Base-by-base conservation (phyloP, 2,888 invertebrate genomes). In the Phania funesta region DNA sequence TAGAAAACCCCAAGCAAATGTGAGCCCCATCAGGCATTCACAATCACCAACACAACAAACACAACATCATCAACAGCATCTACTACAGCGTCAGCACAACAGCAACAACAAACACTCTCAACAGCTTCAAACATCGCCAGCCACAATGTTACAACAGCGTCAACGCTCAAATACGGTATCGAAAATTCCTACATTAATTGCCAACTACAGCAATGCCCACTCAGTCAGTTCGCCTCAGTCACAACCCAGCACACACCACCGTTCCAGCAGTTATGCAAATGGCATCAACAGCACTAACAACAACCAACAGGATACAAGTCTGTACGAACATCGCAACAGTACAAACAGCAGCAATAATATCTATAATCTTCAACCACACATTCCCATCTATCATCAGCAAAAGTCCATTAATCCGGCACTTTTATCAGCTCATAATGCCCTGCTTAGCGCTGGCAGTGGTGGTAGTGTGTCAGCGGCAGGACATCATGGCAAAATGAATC, bases 351-450 rank as follows among this genome's bases (percentile, higher is more conserved):
- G 65, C 84, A 86, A 62, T 87, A 87, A 84, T 41, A 79, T 71
- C 7, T 77, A 83, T 68, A 85, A 85, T 84, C 86, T 84, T 71
- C 90, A 90, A 83, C 90, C 90, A 78, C 93, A 85, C 92, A 93
- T 90, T 92, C 93, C 84, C 84, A 92, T 93, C 83, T 93, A 93
- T 86, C 93, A 93, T 86, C 91, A 93, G 84, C 94, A 94, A 87
- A 88, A 94, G 88, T 93, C 93, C 83, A 92, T 92, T 87, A 93
- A 93, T 79, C 93, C 93, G 13, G 93, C 93, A 79, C 93, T 93
- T 7, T 90, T 93, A 77, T 88, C 90, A 52, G 89, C 90, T 22
- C 89, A 89, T 86, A 85, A 70, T 65, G 83, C 73, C 58, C 60
- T 83, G 18, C 58, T 82, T 29, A 60, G 18, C 2, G 16, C 65